Conservation (phyloP, 2,888 invertebrate genomes). For the Timema podura region DNA sequence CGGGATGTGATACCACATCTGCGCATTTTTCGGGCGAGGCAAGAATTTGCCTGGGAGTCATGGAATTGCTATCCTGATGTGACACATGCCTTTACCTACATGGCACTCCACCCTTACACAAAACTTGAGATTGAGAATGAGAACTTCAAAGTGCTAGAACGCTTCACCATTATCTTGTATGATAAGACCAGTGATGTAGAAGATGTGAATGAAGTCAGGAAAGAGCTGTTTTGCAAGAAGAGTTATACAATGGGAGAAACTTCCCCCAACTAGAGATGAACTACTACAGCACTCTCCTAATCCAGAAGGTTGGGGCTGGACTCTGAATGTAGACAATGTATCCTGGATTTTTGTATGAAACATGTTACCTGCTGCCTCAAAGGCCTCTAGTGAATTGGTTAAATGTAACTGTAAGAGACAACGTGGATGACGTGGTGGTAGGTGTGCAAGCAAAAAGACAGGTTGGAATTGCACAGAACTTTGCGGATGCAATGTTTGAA, state of each 20-base stretch:
- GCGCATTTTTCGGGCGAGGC: neutral
- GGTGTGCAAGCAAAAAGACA: no score
- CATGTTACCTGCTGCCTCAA: no score
- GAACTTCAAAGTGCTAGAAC: neutral
- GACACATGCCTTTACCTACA: neutral
- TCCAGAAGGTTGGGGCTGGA: no score
- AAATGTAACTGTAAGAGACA: neutral
- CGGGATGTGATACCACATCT: slow-evolving; percentile 1
- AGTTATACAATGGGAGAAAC: no score
- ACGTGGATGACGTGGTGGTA: no score
- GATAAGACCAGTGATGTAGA: neutral
- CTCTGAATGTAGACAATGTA: no score
- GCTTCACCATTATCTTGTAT: neutral
- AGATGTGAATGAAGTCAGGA: neutral
- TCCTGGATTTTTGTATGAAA: no score
- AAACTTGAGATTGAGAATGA: neutral
- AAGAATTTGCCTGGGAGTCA: neutral
- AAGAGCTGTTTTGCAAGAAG: no score
- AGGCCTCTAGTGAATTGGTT: neutral
- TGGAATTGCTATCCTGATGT: neutral
- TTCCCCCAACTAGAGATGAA: no score
- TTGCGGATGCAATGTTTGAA: no score
- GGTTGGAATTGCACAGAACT: no score
- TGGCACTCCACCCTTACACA: slow-evolving; percentile 9
- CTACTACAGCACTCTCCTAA: no score